phyloP scores from a whole-genome alignment of 2,113 vertebrate species.

The Casuarius casuarius region DNA sequence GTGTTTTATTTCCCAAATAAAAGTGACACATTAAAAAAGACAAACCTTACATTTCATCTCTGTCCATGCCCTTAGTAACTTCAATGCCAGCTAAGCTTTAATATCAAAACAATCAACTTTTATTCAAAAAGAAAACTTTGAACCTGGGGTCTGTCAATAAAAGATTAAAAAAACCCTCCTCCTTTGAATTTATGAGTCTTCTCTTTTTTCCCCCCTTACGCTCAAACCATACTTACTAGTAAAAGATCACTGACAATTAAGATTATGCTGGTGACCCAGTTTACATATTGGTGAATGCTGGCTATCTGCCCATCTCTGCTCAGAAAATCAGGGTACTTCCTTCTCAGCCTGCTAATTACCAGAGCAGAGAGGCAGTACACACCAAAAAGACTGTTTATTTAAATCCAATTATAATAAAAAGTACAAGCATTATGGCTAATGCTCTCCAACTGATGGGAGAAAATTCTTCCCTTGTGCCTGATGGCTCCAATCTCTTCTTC shows the following conservation, averaged over 20 bases:
- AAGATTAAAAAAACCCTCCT: not conserved
- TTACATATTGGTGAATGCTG: slow-evolving; percentile 24
- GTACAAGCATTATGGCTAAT: slow-evolving; percentile 14
- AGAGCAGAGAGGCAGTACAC: slow-evolving; percentile 25
- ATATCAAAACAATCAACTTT: not conserved
- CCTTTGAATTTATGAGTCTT: not conserved
- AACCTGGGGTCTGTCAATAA: not conserved
- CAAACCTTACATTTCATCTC: not conserved
- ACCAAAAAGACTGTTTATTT: slow-evolving; percentile 11
- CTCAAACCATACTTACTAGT: not conserved
- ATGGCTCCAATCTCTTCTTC: not conserved
- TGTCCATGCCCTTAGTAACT: not conserved
- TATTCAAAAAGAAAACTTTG: not conserved
- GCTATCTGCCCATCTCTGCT: slow-evolving; percentile 47
- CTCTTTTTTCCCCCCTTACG: not conserved
- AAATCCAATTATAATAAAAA: slow-evolving; percentile 58
- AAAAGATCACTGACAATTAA: not conserved
- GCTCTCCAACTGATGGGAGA: not conserved
- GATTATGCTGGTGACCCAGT: slow-evolving; percentile 40
- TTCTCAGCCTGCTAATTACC: slow-evolving; percentile 64
- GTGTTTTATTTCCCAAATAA: not conserved
- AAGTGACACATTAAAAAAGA: not conserved
- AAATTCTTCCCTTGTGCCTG: not conserved
- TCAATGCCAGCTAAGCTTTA: not conserved
- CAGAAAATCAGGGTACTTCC: slow-evolving; percentile 55